Conservation (phyloP, 1,140 invertebrate species). For the Calosoma granatense region DNA sequence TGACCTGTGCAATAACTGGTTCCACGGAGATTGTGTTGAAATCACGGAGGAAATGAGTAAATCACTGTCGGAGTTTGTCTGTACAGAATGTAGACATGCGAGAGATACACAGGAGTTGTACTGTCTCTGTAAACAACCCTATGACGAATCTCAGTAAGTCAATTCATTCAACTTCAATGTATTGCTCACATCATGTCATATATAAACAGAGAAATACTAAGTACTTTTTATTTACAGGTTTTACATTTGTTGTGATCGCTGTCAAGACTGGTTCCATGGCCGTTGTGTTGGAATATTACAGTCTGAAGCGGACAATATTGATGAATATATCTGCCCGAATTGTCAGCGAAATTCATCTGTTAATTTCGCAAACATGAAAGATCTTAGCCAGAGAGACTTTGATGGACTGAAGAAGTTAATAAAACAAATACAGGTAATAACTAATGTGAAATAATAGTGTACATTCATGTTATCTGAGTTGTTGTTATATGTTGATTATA, state of each 20-base stretch:
- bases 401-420: constrained; percentile 74
- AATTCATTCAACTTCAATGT: too few species aligned
- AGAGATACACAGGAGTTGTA: constrained; percentile 86
- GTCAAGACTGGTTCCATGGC: constrained; percentile 99
- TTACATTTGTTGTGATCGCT: constrained; percentile 96
- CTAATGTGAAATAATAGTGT: constrained; percentile 10
- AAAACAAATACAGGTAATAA: constrained; percentile 75
- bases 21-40: constrained; percentile 93
- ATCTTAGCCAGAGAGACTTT: constrained; percentile 71
- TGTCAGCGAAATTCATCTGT: constrained; percentile 83
- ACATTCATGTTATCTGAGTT: constrained; percentile 13
- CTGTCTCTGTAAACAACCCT: constrained; percentile 91
- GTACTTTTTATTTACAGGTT: constrained; percentile 47
- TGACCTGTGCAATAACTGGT: constrained; percentile 96
- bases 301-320: constrained; percentile 87
- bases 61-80: constrained; percentile 80
- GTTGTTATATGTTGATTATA: constrained; percentile 33
- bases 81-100: constrained; percentile 75
- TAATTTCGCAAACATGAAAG: constrained; percentile 84
- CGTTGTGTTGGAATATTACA: constrained; percentile 93
- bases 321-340: constrained; percentile 92
- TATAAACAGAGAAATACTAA: too few species aligned
- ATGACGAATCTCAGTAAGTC: constrained; percentile 92
- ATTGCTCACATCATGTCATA: too few species aligned
- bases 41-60: constrained; percentile 90